phyloP scores from a whole-genome alignment of 2,888 invertebrate genomes.

The Hirtodrosophila trivittata region DNA sequence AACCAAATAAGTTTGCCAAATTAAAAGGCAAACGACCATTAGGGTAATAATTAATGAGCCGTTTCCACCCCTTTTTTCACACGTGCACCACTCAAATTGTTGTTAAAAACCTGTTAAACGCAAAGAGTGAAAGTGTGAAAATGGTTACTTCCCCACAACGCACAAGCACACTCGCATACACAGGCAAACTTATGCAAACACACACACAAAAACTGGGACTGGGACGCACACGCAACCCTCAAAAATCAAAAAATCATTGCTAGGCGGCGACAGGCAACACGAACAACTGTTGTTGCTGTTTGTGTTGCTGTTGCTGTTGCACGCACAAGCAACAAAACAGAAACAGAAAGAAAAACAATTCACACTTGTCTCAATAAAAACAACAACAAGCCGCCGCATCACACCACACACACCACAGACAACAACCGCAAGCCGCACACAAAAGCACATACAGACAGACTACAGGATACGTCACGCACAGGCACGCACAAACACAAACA shows the following conservation, averaged over 20 bases:
- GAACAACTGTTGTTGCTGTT: constrained; percentile 52
- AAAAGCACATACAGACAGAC: constrained; percentile 16
- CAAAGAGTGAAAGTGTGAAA: constrained; percentile 77
- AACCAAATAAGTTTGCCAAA: neutral
- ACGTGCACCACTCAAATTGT: constrained; percentile 45
- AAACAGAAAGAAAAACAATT: constrained; percentile 73
- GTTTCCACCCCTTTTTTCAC: constrained; percentile 40
- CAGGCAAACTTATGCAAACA: constrained; percentile 20
- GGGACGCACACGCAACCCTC: constrained; percentile 60
- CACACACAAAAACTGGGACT: constrained; percentile 26
- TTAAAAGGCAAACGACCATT: constrained; percentile 14
- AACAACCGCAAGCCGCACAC: constrained; percentile 71
- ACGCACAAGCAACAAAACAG: constrained; percentile 67
- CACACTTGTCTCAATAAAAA: constrained; percentile 80
- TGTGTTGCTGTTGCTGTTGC: constrained; percentile 36
- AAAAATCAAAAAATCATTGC: constrained; percentile 77
- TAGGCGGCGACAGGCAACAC: constrained; percentile 65
- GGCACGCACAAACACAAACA: constrained; percentile 36
- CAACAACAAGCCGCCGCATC: constrained; percentile 43
- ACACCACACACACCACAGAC: constrained; percentile 60
- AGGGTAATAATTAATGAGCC: constrained; percentile 44
- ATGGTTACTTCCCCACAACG: constrained; percentile 35
- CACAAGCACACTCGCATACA: constrained; percentile 6
- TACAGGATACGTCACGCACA: constrained; percentile 63
- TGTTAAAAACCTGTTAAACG: constrained; percentile 73